Conservation (phyloP, 2,113 vertebrate genomes). For the Corythaeola cristata region DNA sequence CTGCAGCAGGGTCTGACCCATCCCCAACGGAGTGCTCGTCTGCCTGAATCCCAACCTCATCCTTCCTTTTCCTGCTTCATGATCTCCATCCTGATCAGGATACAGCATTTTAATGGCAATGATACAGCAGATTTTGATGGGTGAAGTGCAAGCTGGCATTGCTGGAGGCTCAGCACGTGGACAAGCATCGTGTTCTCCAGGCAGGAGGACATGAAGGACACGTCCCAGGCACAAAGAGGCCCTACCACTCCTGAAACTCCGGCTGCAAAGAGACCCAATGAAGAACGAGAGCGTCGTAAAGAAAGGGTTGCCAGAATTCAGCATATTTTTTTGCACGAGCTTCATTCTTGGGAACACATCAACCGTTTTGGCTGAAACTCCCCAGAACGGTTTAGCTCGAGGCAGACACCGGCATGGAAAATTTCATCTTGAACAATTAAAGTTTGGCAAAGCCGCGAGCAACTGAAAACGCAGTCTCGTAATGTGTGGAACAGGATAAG, state of each 20-base stretch:
- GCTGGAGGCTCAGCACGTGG: neutral
- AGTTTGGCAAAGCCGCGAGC: neutral
- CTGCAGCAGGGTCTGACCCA: rapidly evolving
- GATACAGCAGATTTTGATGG: neutral
- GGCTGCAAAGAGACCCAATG: neutral
- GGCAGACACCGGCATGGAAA: neutral
- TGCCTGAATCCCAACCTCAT: neutral
- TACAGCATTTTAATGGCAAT: neutral
- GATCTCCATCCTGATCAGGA: too few species aligned
- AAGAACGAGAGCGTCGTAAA: rapidly evolving
- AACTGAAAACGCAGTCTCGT: neutral
- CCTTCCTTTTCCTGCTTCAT: neutral
- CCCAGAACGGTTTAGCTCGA: neutral
- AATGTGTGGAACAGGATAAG: neutral
- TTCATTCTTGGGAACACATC: constrained; percentile 22
- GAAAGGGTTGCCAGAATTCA: neutral
- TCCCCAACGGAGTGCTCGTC: neutral
- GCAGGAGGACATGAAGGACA: neutral
- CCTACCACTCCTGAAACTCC: neutral
- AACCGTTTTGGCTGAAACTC: constrained; percentile 31
- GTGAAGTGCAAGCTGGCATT: neutral
- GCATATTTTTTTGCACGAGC: neutral
- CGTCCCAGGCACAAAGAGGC: neutral
- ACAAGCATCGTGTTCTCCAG: neutral
- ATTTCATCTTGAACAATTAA: constrained; percentile 21